phyloP scores from a whole-genome alignment of 2,888 invertebrate genomes.

The Cremastinae sp. region DNA sequence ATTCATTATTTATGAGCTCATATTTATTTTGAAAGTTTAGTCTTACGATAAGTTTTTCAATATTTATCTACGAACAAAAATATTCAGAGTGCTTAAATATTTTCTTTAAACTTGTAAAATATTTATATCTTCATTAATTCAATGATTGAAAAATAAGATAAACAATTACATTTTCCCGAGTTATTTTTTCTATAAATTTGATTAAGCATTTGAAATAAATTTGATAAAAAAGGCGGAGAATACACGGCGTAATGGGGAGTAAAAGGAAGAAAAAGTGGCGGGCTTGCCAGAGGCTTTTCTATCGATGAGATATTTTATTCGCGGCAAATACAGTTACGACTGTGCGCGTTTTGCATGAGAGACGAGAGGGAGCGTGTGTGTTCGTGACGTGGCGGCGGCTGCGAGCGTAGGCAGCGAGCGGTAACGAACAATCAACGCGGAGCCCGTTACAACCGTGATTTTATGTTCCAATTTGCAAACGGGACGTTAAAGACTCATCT shows the following conservation, averaged over 20 bases:
- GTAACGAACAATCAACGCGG: constrained; percentile 78
- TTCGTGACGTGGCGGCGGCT: constrained; percentile 10
- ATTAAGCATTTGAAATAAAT: too few relatives aligned
- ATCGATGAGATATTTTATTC: constrained; percentile 53
- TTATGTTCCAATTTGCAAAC: constrained; percentile 79
- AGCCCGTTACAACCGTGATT: constrained; percentile 76
- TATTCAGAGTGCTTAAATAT: too few relatives aligned
- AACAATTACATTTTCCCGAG: too few relatives aligned
- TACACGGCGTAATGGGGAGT: constrained; percentile 2
- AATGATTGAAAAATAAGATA: too few relatives aligned
- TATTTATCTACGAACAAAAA: too few relatives aligned
- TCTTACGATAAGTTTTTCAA: too few relatives aligned
- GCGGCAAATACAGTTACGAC: constrained; percentile 46
- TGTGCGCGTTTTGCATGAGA: constrained; percentile 40
- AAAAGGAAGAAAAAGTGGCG: constrained; percentile 16
- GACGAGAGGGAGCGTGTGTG: constrained; percentile 1
- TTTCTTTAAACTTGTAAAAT: too few relatives aligned
- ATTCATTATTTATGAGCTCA: too few relatives aligned
- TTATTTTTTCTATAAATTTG: too few relatives aligned
- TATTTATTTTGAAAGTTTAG: too few relatives aligned
- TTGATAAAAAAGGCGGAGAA: not conserved
- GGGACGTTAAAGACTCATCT: constrained; percentile 67
- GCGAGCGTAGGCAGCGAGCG: constrained; percentile 71
- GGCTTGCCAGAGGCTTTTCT: constrained; percentile 37
- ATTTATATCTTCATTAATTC: too few relatives aligned